These are phyloP conservation scores for Eurytoma adleriae DNA, from an alignment of 2,888 invertebrate species.

Conservation along the genomic window DNA sequence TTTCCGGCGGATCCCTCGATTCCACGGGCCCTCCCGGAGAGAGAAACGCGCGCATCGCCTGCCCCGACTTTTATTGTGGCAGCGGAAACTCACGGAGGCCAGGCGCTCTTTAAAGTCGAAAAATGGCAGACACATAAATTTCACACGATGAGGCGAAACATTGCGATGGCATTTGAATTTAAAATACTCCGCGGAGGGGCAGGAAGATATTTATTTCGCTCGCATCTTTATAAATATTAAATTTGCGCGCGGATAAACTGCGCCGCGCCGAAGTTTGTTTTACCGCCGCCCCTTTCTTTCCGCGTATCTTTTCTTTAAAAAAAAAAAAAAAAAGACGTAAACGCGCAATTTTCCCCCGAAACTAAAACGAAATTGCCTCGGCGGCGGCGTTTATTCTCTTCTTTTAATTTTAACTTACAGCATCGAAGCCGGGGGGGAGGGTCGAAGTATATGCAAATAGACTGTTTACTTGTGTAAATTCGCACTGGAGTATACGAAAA, in stretches of 20 bases:
- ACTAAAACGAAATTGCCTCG: too few relatives aligned
- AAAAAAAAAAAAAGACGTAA: too few relatives aligned
- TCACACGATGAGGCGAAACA: slow-evolving; percentile 19
- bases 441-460: slow-evolving; percentile 41
- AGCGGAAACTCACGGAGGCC: not conserved
- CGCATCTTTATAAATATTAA: slow-evolving; percentile 30
- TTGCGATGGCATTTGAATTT: slow-evolving; percentile 29
- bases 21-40: slow-evolving; percentile 4
- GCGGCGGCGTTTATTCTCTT: too few relatives aligned
- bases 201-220: slow-evolving; percentile 25
- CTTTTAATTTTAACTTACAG: too few relatives aligned
- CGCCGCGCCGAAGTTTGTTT: too few relatives aligned
- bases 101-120: slow-evolving; percentile 10
- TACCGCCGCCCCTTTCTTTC: too few relatives aligned
- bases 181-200: slow-evolving; percentile 3
- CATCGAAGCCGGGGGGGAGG: not conserved
- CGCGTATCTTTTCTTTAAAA: too few relatives aligned
- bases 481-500: slow-evolving; percentile 51
- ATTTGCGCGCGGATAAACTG: not conserved
- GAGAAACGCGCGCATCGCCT: not conserved
- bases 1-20: not conserved
- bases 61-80: not conserved
- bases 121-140: slow-evolving; percentile 40
- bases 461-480: slow-evolving; percentile 48
- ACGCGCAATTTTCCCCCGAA: too few relatives aligned